Conservation (phyloP, 2,797 vertebrate genomes). For the Holocentrus rufus region DNA sequence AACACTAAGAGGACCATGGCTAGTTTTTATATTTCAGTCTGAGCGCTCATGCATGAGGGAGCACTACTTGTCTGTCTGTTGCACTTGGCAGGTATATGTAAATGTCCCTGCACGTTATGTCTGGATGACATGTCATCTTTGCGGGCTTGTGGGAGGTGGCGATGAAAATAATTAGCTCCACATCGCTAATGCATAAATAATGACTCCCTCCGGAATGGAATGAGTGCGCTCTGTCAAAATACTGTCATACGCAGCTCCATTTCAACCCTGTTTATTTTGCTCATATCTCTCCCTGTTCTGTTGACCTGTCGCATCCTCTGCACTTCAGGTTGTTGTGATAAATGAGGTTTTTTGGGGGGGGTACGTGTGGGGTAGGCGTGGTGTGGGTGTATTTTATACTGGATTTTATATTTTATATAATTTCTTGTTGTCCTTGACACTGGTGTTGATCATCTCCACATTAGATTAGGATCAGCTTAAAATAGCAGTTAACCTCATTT, state of each 20-base stretch:
- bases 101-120: slow-evolving; percentile 57
- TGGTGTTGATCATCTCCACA: neutral
- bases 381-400: neutral
- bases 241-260: slow-evolving; percentile 48
- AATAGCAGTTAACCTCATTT: neutral
- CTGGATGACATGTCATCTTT: slow-evolving; percentile 63
- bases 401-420: neutral
- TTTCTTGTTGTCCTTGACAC: neutral
- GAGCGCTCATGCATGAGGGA: slow-evolving; percentile 1
- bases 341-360: slow-evolving; percentile 8
- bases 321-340: slow-evolving; percentile 22
- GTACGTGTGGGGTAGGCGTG: neutral
- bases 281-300: slow-evolving; percentile 19
- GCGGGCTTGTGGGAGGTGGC: slow-evolving; percentile 50
- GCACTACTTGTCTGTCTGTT: neutral
- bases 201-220: slow-evolving; percentile 60
- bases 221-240: slow-evolving; percentile 61
- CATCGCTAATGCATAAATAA: slow-evolving; percentile 79
- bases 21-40: slow-evolving; percentile 47
- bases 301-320: neutral
- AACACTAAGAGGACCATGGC: slow-evolving; percentile 22
- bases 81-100: slow-evolving; percentile 56
- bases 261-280: slow-evolving; percentile 38
- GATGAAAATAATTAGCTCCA: slow-evolving; percentile 79
- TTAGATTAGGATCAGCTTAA: neutral